Percentiles rank a stretch among this genome's conserved stretches.
phyloP scores from a whole-genome alignment of 2,797 vertebrate species.

The Xenops minutus region DNA sequence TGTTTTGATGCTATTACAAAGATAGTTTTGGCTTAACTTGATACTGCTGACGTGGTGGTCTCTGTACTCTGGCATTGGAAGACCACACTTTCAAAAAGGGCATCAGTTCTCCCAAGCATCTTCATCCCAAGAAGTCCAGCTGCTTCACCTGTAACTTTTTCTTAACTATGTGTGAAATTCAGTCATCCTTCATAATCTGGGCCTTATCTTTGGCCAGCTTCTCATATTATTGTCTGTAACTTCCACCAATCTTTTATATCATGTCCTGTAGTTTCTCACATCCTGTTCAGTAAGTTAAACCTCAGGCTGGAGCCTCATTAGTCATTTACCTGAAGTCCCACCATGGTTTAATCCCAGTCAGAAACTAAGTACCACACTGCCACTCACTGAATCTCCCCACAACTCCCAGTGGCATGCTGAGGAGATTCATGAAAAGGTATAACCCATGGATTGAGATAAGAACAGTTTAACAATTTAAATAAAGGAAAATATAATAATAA shows the following conservation, averaged over 20 bases:
- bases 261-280: background rate
- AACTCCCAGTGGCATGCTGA: background rate
- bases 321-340: background rate
- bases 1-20: background rate
- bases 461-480: background rate
- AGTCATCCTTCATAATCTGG: background rate
- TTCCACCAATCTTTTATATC: background rate
- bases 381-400: background rate
- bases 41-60: background rate
- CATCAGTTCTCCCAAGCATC: background rate
- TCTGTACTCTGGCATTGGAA: background rate
- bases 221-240: background rate
- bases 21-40: background rate
- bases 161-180: background rate
- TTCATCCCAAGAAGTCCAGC: background rate
- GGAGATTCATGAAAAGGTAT: background rate
- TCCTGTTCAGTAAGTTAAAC: background rate
- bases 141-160: background rate
- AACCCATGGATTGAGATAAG: background rate
- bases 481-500: background rate
- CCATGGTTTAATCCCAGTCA: background rate
- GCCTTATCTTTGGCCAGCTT: background rate
- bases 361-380: background rate
- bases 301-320: background rate
- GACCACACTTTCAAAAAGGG: background rate